Percentiles rank a stretch among this genome's conserved stretches.
Conservation (phyloP, 2,888 invertebrate genomes). For the Cryptocephalus primarius region DNA sequence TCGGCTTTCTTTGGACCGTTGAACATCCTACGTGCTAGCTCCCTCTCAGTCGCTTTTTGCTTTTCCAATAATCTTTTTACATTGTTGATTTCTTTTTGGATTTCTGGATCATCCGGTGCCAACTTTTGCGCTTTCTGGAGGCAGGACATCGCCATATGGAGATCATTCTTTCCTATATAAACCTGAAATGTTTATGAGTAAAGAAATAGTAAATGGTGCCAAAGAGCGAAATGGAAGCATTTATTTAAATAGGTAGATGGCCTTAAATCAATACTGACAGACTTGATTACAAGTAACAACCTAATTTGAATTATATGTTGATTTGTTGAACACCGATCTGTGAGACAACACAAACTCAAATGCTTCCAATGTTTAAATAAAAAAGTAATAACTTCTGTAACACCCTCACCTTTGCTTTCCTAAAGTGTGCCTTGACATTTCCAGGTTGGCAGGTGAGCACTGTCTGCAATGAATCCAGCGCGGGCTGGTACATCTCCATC, state of each 20-base stretch:
- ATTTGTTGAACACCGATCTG: no score
- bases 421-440: conserved; percentile 83
- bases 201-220: conserved; percentile 7
- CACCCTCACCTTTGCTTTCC: conserved; percentile 60
- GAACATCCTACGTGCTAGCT: conserved; percentile 44
- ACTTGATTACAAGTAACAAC: no score
- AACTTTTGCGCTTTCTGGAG: conserved; percentile 51
- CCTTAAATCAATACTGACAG: no score
- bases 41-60: conserved; percentile 40
- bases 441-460: conserved; percentile 76
- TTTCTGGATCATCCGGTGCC: conserved; percentile 49
- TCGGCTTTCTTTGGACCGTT: conserved; percentile 11
- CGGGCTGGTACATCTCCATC: conserved; percentile 75
- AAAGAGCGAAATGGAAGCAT: no score
- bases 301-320: no score
- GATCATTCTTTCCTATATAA: conserved; percentile 55
- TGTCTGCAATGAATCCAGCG: conserved; percentile 69
- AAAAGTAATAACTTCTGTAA: background rate
- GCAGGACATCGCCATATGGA: conserved; percentile 56
- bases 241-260: no score
- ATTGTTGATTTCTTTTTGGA: conserved; percentile 38
- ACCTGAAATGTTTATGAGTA: conserved; percentile 46
- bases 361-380: no score
- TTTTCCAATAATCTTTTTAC: conserved; percentile 28
- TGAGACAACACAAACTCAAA: no score